These are phyloP conservation scores for Mnemiopsis leidyi DNA, from an alignment of 37 sponge, comb jelly and placozoan genomes.

Conservation along the genomic window DNA sequence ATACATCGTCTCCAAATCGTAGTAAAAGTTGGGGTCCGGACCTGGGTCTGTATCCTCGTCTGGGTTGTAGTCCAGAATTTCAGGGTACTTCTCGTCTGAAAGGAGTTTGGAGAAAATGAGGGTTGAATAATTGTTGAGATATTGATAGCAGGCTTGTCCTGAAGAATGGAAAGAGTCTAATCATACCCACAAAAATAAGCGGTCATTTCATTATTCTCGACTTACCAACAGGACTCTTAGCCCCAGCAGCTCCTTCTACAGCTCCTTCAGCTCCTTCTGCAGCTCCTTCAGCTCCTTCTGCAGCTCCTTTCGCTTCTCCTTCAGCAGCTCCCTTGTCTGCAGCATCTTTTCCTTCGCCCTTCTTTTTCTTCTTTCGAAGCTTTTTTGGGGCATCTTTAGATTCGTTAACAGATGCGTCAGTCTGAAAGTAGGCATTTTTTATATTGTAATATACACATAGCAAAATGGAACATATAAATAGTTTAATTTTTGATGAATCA, in stretches of 20 bases:
- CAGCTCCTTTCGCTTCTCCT: conserved; percentile 34
- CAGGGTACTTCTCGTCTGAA: conserved; percentile 51
- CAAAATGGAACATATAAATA: too few species aligned
- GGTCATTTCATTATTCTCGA: neutral
- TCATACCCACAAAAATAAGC: neutral
- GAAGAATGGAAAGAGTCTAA: neutral
- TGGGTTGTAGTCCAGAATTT: conserved; percentile 42
- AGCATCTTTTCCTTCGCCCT: conserved; percentile 17
- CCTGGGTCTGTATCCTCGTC: conserved; percentile 45
- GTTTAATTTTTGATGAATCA: too few species aligned
- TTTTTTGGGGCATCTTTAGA: neutral
- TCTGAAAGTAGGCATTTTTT: neutral
- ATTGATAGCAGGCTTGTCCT: neutral
- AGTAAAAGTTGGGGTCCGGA: conserved; percentile 33
- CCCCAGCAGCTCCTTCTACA: neutral
- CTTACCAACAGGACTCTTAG: conserved; percentile 47
- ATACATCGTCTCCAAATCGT: conserved; percentile 10
- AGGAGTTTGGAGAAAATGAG: too few species aligned
- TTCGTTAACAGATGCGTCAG: neutral
- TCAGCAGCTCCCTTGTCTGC: conserved; percentile 14
- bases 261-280: conserved; percentile 5
- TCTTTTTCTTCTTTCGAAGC: neutral
- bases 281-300: conserved; percentile 24
- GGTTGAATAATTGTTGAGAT: too few species aligned
- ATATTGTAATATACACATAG: too few species aligned